phyloP scores from a whole-genome alignment of 2,113 vertebrate species.

The Paramormyrops kingsleyae region DNA sequence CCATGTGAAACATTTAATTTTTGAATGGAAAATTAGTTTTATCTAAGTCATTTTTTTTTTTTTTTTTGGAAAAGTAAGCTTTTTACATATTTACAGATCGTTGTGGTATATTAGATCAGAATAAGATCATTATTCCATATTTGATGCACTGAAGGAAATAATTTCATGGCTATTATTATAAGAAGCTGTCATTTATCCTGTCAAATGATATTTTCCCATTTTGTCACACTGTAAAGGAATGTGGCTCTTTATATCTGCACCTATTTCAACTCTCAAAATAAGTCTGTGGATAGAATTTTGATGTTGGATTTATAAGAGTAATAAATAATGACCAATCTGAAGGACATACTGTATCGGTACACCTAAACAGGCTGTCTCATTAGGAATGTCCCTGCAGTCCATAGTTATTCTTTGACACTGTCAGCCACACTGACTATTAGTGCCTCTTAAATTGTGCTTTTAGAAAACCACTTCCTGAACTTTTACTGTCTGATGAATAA shows the following conservation, averaged over 20 bases:
- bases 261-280: not conserved
- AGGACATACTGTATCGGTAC: slow-evolving; percentile 45
- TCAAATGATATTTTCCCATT: not conserved
- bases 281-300: not conserved
- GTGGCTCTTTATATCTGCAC: not conserved
- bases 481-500: not conserved
- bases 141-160: not conserved
- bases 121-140: not conserved
- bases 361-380: slow-evolving; percentile 43
- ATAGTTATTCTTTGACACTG: slow-evolving; percentile 49
- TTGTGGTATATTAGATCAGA: not conserved
- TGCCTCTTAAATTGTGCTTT: slow-evolving; percentile 53
- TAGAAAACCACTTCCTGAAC: slow-evolving; percentile 29
- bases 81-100: not conserved
- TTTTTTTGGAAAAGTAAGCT: not conserved
- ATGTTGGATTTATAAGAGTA: not conserved
- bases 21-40: not conserved
- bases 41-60: too few species aligned
- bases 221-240: not conserved
- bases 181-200: not conserved
- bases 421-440: slow-evolving; percentile 61
- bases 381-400: slow-evolving; percentile 47
- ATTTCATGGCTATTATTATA: not conserved
- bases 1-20: not conserved
- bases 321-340: slow-evolving; percentile 52